Evolutionary conservation across 2,797 vertebrate species (phyloP).

Genomic region (Microcaecilia unicolor): DNA sequence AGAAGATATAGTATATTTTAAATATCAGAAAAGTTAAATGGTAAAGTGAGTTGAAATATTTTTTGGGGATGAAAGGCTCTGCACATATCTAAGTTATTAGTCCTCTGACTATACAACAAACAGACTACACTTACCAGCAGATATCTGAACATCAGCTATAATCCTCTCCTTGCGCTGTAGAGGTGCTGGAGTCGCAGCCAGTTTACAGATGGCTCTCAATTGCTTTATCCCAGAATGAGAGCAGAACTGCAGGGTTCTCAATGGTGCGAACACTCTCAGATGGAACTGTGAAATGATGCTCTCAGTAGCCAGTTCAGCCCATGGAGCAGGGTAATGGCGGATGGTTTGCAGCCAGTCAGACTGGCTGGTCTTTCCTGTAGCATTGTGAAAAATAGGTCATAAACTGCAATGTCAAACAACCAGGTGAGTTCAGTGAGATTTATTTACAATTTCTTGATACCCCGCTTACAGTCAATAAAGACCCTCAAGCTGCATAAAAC

Average conservation of each 20-base stretch:
- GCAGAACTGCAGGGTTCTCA: background rate
- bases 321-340: background rate
- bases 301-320: accelerated
- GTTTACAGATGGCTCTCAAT: background rate
- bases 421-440: background rate
- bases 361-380: background rate
- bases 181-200: background rate
- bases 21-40: too few relatives aligned
- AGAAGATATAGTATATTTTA: too few relatives aligned
- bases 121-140: background rate
- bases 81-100: too few relatives aligned
- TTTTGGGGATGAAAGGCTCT: too few relatives aligned
- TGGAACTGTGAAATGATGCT: background rate
- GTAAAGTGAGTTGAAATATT: too few relatives aligned
- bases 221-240: slow-evolving; percentile 1
- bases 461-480: too few relatives aligned
- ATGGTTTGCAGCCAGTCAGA: background rate
- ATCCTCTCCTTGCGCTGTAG: background rate
- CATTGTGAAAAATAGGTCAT: background rate
- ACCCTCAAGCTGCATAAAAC: too few relatives aligned
- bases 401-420: background rate
- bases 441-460: background rate
- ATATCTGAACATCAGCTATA: slow-evolving; percentile 3
- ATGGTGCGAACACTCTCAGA: background rate
- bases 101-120: too few relatives aligned